Evolutionary conservation across 2,888 invertebrate species (phyloP).

Genomic region (Linnaemya tessellans): DNA sequence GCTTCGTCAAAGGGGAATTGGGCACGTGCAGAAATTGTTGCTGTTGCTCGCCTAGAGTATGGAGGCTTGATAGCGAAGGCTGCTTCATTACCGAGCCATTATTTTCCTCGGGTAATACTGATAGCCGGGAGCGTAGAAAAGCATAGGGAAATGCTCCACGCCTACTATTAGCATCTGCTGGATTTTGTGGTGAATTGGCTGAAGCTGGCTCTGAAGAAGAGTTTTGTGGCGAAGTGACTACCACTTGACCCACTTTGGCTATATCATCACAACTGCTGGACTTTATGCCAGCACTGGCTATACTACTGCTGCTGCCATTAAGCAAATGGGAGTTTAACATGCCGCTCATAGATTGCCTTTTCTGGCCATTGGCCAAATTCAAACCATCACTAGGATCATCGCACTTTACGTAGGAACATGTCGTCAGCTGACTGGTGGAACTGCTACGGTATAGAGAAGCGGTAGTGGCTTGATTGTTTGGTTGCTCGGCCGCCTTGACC

Average conservation of each 20-base stretch:
- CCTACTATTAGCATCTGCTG: constrained; percentile 79
- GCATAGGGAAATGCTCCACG: constrained; percentile 90
- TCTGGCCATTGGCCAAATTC: constrained; percentile 85
- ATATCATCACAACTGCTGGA: constrained; percentile 90
- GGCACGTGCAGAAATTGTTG: constrained; percentile 71
- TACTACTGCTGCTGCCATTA: constrained; percentile 81
- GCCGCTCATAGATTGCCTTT: constrained; percentile 60
- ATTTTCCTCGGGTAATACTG: constrained; percentile 90
- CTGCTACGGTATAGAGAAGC: constrained; percentile 88
- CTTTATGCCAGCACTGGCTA: constrained; percentile 84
- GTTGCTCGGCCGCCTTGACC: constrained; percentile 80
- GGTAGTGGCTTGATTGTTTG: constrained; percentile 75
- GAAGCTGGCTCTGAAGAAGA: constrained; percentile 68
- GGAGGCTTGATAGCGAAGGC: constrained; percentile 74
- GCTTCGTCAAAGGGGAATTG: constrained; percentile 77
- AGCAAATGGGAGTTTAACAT: constrained; percentile 56
- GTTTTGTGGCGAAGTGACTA: constrained; percentile 68
- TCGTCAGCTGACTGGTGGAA: constrained; percentile 90
- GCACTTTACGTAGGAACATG: constrained; percentile 87
- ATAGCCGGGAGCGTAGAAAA: constrained; percentile 89
- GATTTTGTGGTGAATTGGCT: constrained; percentile 70
- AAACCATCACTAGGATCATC: constrained; percentile 92
- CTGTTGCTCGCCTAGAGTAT: constrained; percentile 68
- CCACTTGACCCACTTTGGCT: constrained; percentile 85
- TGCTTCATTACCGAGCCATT: constrained; percentile 84